Evolutionary conservation across 2,888 invertebrate species (phyloP).

Genomic region (Pollenia angustigena): DNA sequence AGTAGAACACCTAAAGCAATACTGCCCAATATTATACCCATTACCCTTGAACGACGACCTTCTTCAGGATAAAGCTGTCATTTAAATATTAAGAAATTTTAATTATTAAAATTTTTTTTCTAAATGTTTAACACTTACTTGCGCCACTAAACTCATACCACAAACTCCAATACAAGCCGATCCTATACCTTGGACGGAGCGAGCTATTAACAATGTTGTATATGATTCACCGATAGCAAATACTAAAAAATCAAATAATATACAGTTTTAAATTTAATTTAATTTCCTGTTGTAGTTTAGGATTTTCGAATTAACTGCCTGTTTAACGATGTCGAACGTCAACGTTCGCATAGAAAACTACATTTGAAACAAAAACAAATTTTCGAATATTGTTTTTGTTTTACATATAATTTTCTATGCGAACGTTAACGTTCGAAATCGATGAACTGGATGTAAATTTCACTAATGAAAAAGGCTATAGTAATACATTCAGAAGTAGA

Average conservation of each 20-base stretch:
- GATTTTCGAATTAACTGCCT: too few relatives aligned
- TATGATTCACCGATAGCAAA: conserved; percentile 91
- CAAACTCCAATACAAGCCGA: conserved; percentile 92
- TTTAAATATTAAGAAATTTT: background rate
- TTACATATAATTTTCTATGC: too few relatives aligned
- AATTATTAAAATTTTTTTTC: background rate
- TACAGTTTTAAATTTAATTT: background rate
- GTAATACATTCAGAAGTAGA: too few relatives aligned
- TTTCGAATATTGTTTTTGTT: too few relatives aligned
- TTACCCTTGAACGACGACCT: conserved; percentile 86
- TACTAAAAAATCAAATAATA: conserved; percentile 84
- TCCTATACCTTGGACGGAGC: conserved; percentile 91
- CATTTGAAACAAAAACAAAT: too few relatives aligned
- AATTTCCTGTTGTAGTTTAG: too few relatives aligned
- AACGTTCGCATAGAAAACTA: too few relatives aligned
- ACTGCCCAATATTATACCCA: conserved; percentile 93
- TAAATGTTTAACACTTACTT: conserved; percentile 77
- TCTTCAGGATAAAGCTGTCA: conserved; percentile 83
- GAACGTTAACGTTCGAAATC: too few relatives aligned
- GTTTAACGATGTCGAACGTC: too few relatives aligned
- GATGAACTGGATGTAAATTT: too few relatives aligned
- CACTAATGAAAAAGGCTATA: too few relatives aligned
- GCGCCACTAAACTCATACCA: conserved; percentile 92
- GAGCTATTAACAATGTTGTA: conserved; percentile 88
- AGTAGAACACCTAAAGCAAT: conserved; percentile 91